These are phyloP conservation scores for Mormyrus iriodes DNA, from an alignment of 2,113 vertebrate genomes.

Conservation along the genomic window DNA sequence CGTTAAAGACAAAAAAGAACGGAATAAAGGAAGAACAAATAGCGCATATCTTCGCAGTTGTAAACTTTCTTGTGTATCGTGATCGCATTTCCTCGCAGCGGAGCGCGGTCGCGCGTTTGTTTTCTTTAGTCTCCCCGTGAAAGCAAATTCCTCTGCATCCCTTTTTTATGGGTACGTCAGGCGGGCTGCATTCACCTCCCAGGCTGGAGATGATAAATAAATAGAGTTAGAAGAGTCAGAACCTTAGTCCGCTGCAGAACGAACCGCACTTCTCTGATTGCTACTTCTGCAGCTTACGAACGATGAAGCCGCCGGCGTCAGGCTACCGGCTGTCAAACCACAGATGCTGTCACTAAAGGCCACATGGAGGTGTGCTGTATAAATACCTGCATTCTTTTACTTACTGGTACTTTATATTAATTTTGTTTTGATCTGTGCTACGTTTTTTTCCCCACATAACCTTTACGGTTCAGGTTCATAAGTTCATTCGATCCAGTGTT, in stretches of 20 bases:
- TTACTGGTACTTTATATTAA: not conserved
- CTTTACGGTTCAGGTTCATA: not conserved
- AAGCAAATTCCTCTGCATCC: constrained; percentile 22
- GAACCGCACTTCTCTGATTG: constrained; percentile 50
- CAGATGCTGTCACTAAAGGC: constrained; percentile 48
- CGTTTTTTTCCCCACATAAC: not conserved
- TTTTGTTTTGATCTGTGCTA: not conserved
- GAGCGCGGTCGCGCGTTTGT: constrained; percentile 47
- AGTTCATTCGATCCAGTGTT: not conserved
- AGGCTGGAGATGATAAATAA: constrained; percentile 32
- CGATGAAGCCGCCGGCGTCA: constrained; percentile 57
- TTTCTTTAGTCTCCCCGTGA: constrained; percentile 45
- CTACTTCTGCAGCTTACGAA: constrained; percentile 52
- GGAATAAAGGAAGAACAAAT: constrained; percentile 54
- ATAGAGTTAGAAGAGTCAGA: constrained; percentile 34
- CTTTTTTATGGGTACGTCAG: not conserved
- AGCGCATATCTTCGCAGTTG: constrained; percentile 58
- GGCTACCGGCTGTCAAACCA: constrained; percentile 56
- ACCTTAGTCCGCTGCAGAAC: constrained; percentile 46
- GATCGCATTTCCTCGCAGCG: constrained; percentile 53
- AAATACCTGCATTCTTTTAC: not conserved
- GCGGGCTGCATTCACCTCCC: constrained; percentile 13
- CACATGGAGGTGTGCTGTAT: not conserved
- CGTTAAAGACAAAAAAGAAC: constrained; percentile 44
- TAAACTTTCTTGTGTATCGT: constrained; percentile 62